Base-by-base conservation (phyloP, 1,140 invertebrate species). In the Choristoneura fumiferana region DNA sequence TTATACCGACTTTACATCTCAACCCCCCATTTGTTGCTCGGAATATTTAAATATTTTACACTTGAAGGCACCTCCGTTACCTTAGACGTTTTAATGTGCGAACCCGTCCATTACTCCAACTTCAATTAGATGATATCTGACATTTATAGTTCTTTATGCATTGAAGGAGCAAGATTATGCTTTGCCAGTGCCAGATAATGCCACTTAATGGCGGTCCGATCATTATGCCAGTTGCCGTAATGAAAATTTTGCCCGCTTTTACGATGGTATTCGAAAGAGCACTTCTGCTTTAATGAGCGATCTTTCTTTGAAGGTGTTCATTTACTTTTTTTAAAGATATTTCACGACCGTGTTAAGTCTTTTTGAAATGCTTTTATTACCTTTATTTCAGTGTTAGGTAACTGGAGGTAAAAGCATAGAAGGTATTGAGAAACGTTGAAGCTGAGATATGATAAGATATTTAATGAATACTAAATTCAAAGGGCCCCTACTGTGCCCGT, bases 101-200 rank as follows among this genome's bases (percentile, higher is more conserved):
- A 54, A 56, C 64, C 65, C 67, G 37, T 8, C 72, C 73, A 76
- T 87, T 81, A 83, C 76, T 84, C 57, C 63, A 71, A 63, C 71
- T 87, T 87, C 80, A 88, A 88, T 88, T 88, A 86, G 85, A 88
- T 88, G 76, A 85, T 88, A 88, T 88, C 83, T 78, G 77, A 85
- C 83, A 66, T 86, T 88, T 88, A 86, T 84, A 88, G 83, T 86
- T 85, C 80, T 86, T 86, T 88, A 86, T 84, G 83, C 80, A 86
- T 88, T 83, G 67, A 79, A 76, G 76, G 65, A 78, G 76, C 73
- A 62, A 81, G 81, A 88, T 84, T 84, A 84, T 84, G 75, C 74
- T 76, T 74, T 79, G 65, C 66, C 66, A 67, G 65, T 73, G 66
- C 63, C 54, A 84, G 80, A 88, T 88, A 84, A 82, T 84, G 82